Percentiles rank a stretch among this genome's conserved stretches.
phyloP scores from a whole-genome alignment of 1,140 invertebrate genomes.

The Sycophila sp. region DNA sequence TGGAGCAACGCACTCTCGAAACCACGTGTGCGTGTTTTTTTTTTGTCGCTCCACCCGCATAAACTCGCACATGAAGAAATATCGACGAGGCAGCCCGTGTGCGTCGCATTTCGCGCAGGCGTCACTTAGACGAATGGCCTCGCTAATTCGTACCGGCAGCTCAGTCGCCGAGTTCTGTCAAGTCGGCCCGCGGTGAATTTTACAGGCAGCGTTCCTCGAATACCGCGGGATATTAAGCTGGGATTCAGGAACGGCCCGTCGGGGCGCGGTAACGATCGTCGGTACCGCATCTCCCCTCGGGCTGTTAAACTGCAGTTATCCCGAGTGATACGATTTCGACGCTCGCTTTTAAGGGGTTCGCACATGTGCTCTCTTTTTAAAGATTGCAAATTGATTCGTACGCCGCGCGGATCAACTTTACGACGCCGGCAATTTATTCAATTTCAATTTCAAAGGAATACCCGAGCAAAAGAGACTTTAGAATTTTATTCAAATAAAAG shows the following conservation, averaged over 20 bases:
- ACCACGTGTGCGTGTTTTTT: not conserved
- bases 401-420: not conserved
- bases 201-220: slow-evolving; percentile 6
- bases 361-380: not conserved
- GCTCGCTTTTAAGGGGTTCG: not conserved
- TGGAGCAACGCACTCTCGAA: not conserved
- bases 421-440: not conserved
- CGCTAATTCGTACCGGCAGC: slow-evolving; percentile 63
- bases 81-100: slow-evolving; percentile 51
- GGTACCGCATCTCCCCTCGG: not conserved
- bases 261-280: slow-evolving; percentile 5
- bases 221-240: not conserved
- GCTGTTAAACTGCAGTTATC: slow-evolving; percentile 32
- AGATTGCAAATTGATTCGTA: not conserved
- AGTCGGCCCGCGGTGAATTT: slow-evolving; percentile 43
- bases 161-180: slow-evolving; percentile 54
- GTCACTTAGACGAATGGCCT: slow-evolving; percentile 59
- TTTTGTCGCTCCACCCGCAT: not conserved
- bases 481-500: too few species aligned
- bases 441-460: not conserved
- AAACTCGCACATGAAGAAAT: slow-evolving; percentile 57
- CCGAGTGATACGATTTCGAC: slow-evolving; percentile 16
- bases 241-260: not conserved
- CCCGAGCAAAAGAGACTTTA: not conserved
- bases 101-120: too few species aligned